Conservation (phyloP, 1,140 invertebrate species). For the Trichonephila inaurata region DNA sequence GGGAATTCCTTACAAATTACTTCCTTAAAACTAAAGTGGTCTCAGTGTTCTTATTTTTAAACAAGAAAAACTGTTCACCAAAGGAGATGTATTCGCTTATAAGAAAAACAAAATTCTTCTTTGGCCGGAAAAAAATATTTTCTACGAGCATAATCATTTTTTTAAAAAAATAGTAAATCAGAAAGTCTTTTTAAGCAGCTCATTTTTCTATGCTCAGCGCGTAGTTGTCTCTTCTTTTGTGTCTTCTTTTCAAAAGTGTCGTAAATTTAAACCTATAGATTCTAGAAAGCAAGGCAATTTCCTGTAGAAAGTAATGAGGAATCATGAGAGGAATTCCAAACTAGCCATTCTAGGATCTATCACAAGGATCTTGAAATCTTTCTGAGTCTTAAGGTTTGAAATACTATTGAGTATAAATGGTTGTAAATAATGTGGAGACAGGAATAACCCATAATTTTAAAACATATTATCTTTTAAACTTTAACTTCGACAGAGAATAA, state of each 20-base stretch:
- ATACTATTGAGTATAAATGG: background rate
- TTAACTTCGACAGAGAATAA: no score
- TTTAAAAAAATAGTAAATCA: background rate
- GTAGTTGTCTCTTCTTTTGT: background rate
- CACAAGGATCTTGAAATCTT: background rate
- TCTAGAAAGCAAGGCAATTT: background rate
- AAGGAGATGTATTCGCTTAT: background rate
- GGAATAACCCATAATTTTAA: background rate
- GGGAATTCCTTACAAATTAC: no score
- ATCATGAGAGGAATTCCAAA: constrained; percentile 16
- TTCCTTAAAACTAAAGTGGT: no score
- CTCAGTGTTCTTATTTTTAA: no score
- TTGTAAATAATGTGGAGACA: background rate
- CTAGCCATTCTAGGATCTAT: background rate
- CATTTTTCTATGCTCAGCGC: background rate
- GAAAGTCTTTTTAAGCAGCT: background rate
- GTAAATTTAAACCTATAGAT: constrained; percentile 24
- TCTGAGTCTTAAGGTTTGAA: background rate
- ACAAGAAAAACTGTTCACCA: background rate
- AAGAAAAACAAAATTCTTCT: background rate
- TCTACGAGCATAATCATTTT: background rate
- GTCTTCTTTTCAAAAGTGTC: constrained; percentile 5
- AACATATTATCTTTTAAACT: no score
- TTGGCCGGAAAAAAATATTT: background rate
- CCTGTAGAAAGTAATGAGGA: constrained; percentile 27